Base-by-base conservation (phyloP, 2,113 vertebrate genomes). In the Mus pahari region DNA sequence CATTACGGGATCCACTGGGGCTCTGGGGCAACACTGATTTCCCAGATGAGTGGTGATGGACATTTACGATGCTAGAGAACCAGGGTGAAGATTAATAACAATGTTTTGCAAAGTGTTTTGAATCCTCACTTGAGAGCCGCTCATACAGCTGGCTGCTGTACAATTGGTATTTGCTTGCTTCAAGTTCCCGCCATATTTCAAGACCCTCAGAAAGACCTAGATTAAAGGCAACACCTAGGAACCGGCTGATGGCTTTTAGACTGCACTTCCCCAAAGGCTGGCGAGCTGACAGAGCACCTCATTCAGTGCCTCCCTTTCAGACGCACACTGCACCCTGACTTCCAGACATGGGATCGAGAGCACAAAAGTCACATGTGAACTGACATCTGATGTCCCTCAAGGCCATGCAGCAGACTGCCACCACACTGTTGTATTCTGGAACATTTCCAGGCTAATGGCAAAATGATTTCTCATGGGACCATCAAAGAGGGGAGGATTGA, bases 401-500 rank as follows among this genome's bases (percentile, higher is more conserved):
- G 94, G 77, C 96, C 66, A 5, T 0, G 6, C 58, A 73, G 81
- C 62, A 90, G 53, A 82, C 93, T 77, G 87, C 79, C 75, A 77
- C 94, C 88, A 89, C 39, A 74, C 90, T 93, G 81, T 26, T 95
- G 50, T 71, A 71, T 45, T 96, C 74, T 81, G 97, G 94, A 96
- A 92, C 33, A 45, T 83, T 96, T 96, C 95, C 97, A 97, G 73
- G 48, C 95, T 97, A 97, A 96, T 74, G 77, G 95, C 53, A 97
- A 96, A 96, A 94, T 95, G 92, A 97, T 97, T 93, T 97, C 95
- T 97, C 94, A 64, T n/a, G 94, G 96, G 96, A 94, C 81, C 62
- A 68, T 86, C 74, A 26, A 28, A 92, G 60, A 36, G 50, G 19
- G 22, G 50, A 58, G 94, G 74, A 90, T 31, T 50, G 66, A 92